phyloP scores from a whole-genome alignment of 2,797 vertebrate genomes.

The Artibeus jamaicensis region DNA sequence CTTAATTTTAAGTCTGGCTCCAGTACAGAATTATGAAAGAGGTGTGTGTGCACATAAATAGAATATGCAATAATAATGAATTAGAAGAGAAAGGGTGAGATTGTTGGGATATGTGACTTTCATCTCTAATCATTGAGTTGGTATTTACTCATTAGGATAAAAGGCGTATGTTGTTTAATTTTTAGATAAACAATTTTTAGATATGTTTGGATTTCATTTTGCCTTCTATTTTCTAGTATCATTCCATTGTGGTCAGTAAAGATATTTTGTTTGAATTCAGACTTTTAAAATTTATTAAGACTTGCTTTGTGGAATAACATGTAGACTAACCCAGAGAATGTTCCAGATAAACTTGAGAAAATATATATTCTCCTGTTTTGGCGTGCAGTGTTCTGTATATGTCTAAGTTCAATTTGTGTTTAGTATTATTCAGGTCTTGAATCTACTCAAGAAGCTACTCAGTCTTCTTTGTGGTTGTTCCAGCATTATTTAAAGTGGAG shows the following conservation, averaged over 20 bases:
- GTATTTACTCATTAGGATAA: neutral
- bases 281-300: too few species aligned
- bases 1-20: neutral
- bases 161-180: neutral
- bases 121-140: neutral
- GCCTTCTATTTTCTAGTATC: neutral
- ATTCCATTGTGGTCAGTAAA: neutral
- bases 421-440: neutral
- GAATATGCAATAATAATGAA: neutral
- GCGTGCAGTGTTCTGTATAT: neutral
- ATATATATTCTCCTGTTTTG: too few species aligned
- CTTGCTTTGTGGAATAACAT: too few species aligned
- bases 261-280: too few species aligned
- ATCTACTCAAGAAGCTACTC: neutral
- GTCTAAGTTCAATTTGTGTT: neutral
- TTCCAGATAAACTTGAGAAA: too few species aligned
- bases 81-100: neutral
- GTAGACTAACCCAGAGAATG: too few species aligned
- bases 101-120: neutral
- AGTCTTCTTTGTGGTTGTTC: neutral
- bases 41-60: neutral
- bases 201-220: neutral
- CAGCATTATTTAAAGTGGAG: neutral
- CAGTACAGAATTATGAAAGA: neutral
- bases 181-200: too few species aligned